Percentiles rank a stretch among this genome's conserved stretches.
These are phyloP conservation scores for Octonoba sinensis DNA, from an alignment of 2,888 invertebrate species.

Conservation along the genomic window DNA sequence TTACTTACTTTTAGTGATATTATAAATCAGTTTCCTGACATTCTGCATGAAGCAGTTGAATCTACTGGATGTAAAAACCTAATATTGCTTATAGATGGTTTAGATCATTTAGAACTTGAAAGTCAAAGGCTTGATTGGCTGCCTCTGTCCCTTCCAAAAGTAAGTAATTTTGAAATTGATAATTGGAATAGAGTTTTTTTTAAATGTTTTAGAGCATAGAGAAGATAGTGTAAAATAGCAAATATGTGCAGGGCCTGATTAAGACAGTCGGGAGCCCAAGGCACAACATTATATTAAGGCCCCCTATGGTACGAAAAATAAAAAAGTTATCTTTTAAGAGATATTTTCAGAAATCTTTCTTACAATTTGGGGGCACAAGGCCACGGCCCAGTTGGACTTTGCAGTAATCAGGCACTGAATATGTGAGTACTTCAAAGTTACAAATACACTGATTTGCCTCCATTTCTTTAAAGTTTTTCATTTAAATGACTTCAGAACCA, in stretches of 20 bases:
- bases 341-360: too few species aligned
- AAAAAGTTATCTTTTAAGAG: too few species aligned
- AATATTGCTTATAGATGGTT: constrained; percentile 71
- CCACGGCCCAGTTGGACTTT: too few species aligned
- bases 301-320: too few species aligned
- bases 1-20: constrained; percentile 32
- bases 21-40: constrained; percentile 45
- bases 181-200: too few species aligned
- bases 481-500: background rate
- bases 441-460: background rate
- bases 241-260: too few species aligned
- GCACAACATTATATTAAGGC: too few species aligned
- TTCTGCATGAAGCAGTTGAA: constrained; percentile 47
- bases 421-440: background rate
- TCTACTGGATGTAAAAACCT: constrained; percentile 58
- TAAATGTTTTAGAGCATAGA: too few species aligned
- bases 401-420: too few species aligned
- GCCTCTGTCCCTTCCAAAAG: constrained; percentile 69
- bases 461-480: background rate
- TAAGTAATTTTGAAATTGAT: constrained; percentile 51
- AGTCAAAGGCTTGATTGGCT: constrained; percentile 71
- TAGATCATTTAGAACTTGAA: constrained; percentile 70
- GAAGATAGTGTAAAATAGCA: too few species aligned
- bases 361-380: too few species aligned
- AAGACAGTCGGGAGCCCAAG: too few species aligned